Base-by-base conservation (phyloP, 2,888 invertebrate species). In the Timandra comae region DNA sequence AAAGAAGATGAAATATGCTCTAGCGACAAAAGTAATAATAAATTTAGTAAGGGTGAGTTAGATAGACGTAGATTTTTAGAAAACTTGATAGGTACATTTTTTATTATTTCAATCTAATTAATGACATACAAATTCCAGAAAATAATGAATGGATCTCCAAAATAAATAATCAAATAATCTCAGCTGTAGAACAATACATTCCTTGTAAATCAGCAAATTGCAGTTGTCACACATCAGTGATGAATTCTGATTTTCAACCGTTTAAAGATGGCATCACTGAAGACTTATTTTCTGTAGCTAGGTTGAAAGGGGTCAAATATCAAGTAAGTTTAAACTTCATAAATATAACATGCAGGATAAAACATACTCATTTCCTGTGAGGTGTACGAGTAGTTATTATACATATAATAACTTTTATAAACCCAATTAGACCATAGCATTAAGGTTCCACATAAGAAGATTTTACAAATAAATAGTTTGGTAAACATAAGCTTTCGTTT, bases 261-360 rank as follows among this genome's bases (percentile, higher is more conserved):
- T 97, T 93, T 71, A 76, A 86, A 47, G 76, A 87, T 52, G 96
- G 96, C 25, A 93, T 97, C 37, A 89, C 87, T 0, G 84, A 88
- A 51, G 81, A 90, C 43, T 79, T 89, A 63, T 88, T 96, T 46
- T 78, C 90, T 24, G 64, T 70, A 27, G 89, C 93, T 21, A 76
- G 62, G 29, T 49, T 71, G 4, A 81, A 70, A 63, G 77, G 67
- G 9, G 81, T 80, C 11, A 82, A 76, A 39, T 85, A 84, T 52
- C 85, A 85, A 71, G 85, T 81, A 52, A 47, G 3, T 27, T 29
- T 8, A 27, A 3, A 7, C 9, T 22, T n/a, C n/a, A n/a, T n/a
- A n/a, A n/a, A n/a, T n/a, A n/a, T n/a, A n/a, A n/a, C n/a, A n/a
- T n/a, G n/a, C n/a, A n/a, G n/a, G n/a, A n/a, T n/a, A n/a, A n/a